Evolutionary conservation across 2,797 vertebrate species (phyloP).

Genomic region (Decapterus maruadsi): DNA sequence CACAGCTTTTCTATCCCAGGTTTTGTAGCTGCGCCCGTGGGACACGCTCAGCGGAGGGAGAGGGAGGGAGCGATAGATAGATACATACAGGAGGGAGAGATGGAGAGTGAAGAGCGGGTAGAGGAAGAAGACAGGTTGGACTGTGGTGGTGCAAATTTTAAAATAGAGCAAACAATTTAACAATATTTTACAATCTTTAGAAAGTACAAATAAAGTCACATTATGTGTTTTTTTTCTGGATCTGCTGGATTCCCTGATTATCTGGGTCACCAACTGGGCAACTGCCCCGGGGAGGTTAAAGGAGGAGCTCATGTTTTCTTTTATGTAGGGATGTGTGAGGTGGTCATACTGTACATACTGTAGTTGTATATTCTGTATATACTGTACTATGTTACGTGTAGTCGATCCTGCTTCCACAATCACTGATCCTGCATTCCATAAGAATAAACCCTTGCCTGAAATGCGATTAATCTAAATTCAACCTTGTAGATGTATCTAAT

Average conservation of each 20-base stretch:
- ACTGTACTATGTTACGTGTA: too few relatives aligned
- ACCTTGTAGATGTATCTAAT: too few relatives aligned
- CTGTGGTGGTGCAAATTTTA: not conserved
- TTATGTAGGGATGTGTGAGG: too few relatives aligned
- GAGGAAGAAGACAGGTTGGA: not conserved
- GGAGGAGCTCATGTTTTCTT: too few relatives aligned
- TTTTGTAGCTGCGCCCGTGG: conserved; percentile 54
- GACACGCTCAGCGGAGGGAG: conserved; percentile 12
- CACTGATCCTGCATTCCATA: too few relatives aligned
- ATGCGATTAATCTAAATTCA: too few relatives aligned
- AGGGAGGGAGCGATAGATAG: not conserved
- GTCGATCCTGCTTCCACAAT: too few relatives aligned
- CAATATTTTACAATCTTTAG: not conserved
- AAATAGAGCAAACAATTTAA: conserved; percentile 1
- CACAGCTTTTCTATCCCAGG: conserved; percentile 59
- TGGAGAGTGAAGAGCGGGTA: not conserved
- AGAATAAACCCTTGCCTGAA: too few relatives aligned
- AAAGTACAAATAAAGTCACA: not conserved
- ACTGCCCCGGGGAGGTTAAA: not conserved
- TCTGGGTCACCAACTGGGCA: not conserved
- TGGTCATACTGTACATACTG: too few relatives aligned
- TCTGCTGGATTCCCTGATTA: not conserved
- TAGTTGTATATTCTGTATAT: too few relatives aligned
- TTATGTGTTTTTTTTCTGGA: not conserved
- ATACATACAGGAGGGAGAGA: conserved; percentile 2